Evolutionary conservation across 2,888 invertebrate species (phyloP), one percentile per base, ranked within the genome.

Genomic region (Dorcus hopei): DNA sequence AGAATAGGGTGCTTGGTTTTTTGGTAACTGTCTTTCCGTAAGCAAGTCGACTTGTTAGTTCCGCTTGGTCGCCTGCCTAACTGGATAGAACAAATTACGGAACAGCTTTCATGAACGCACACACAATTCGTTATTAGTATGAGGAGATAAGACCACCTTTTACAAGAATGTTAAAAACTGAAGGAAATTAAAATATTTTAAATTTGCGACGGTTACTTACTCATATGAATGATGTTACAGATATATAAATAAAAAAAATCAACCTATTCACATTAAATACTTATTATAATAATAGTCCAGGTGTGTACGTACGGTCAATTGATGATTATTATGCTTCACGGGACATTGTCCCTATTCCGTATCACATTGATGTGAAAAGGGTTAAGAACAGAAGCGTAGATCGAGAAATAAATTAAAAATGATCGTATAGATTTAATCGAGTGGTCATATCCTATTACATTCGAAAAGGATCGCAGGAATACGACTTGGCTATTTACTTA

Each of bases 1-100:
- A 58, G 52, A 60, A 64, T 61, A 57, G 66, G 61, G 64, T 57
- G 49, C 53, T 54, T 64, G 52, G 58, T 70, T 72, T 69, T 73
- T 74, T 75, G 73, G 75, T 74, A 73, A 72, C 71, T 66, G 62
- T 64, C 61, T 67, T 68, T 63, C 68, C 63, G 68, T 61, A 62
- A 65, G 62, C 66, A 63, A 70, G 70, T 68, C 61, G 65, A 65
- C 70, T 68, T 71, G 71, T 77, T 77, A 72, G 77, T 77, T 76
- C 74, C 76, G 68, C 73, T 71, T 71, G 72, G 74, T 71, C 75
- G 75, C 72, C 71, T 77, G 75, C 75, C 72, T 76, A 77, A 77
- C 76, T 75, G 76, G 73, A 74, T 75, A 77, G 77, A 77, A 77
- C 77, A 76, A 76, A 77, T 77, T 75, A 74, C 68, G 54, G 66